A percentile compares a stretch with the other conserved stretches of the same genome.
Conservation (phyloP, 2,113 vertebrate genomes). For the Chauna torquata region DNA sequence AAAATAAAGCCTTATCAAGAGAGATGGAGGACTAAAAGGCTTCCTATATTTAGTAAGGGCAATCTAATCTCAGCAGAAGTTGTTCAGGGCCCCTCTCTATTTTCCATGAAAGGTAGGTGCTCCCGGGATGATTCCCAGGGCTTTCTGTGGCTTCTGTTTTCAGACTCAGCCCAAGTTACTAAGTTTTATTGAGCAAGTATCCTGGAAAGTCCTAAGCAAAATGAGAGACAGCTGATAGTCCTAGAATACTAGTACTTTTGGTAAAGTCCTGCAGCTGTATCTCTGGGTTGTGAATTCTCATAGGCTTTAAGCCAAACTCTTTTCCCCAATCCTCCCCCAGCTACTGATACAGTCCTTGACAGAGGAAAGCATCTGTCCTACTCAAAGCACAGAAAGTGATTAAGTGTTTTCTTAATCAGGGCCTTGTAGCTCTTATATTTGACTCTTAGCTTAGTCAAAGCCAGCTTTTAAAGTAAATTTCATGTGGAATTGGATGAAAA, state of each 20-base stretch:
- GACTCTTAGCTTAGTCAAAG: conserved; percentile 23
- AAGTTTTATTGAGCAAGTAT: conserved; percentile 22
- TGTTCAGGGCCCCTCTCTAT: conserved; percentile 3
- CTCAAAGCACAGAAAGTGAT: conserved; percentile 35
- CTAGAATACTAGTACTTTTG: conserved; percentile 18
- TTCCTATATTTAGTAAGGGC: conserved; percentile 63
- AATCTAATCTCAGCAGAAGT: conserved; percentile 63
- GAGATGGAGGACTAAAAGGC: conserved; percentile 47
- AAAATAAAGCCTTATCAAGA: conserved; percentile 68
- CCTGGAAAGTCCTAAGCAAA: conserved; percentile 34
- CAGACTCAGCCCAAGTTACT: conserved; percentile 10
- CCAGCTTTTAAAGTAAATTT: conserved; percentile 21
- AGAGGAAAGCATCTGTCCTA: conserved; percentile 32
- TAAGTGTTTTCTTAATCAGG: conserved; percentile 57
- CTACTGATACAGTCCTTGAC: conserved; percentile 53
- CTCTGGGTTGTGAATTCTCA: conserved; percentile 49
- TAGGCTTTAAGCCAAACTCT: conserved; percentile 49
- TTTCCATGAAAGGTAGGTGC: conserved; percentile 56
- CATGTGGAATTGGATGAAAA: conserved; percentile 24
- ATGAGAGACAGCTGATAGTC: conserved; percentile 44
- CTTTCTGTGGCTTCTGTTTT: conserved; percentile 59
- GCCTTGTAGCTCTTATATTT: conserved; percentile 29
- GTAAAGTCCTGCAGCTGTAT: conserved; percentile 26
- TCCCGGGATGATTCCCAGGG: background rate
- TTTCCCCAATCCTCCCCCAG: conserved; percentile 25